Evolutionary conservation across 1,140 invertebrate species (phyloP).

Genomic region (Drosophila albomicans): DNA sequence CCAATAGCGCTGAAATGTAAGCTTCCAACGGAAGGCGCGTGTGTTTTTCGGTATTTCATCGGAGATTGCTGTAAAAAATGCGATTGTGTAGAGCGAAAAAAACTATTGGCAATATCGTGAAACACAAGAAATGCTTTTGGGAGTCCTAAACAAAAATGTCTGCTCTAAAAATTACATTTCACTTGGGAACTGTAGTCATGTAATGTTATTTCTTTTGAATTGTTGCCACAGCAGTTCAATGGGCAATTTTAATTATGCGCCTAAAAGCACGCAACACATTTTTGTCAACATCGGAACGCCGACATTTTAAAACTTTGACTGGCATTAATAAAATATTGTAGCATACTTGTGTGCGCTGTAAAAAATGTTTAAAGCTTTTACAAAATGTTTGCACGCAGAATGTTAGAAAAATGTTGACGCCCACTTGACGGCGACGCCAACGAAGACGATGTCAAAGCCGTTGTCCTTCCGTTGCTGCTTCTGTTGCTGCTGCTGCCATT

Average conservation of each 20-base stretch:
- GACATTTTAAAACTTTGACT: conserved; percentile 32
- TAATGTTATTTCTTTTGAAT: not conserved
- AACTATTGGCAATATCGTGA: not conserved
- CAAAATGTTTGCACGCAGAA: conserved; percentile 30
- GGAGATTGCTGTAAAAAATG: conserved; percentile 1
- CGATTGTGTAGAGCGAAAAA: not conserved
- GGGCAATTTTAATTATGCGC: conserved; percentile 4
- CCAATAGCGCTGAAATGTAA: conserved; percentile 30
- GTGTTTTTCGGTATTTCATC: conserved; percentile 4
- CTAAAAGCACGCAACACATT: conserved; percentile 31
- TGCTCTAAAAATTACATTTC: no score
- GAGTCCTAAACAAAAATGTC: no score
- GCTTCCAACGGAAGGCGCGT: conserved; percentile 15
- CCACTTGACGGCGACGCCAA: conserved; percentile 42
- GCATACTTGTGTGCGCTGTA: conserved; percentile 48
- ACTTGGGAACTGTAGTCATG: no score
- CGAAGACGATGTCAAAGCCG: conserved; percentile 8
- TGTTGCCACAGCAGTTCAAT: not conserved
- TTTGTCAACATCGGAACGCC: conserved; percentile 16
- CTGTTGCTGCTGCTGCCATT: conserved; percentile 29
- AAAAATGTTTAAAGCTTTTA: conserved; percentile 63
- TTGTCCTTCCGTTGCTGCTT: conserved; percentile 25
- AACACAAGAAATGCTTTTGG: not conserved
- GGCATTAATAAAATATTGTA: conserved; percentile 45
- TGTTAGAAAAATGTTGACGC: conserved; percentile 51